Base-by-base conservation (phyloP, 2,113 vertebrate genomes). In the Salvelinus fontinalis region DNA sequence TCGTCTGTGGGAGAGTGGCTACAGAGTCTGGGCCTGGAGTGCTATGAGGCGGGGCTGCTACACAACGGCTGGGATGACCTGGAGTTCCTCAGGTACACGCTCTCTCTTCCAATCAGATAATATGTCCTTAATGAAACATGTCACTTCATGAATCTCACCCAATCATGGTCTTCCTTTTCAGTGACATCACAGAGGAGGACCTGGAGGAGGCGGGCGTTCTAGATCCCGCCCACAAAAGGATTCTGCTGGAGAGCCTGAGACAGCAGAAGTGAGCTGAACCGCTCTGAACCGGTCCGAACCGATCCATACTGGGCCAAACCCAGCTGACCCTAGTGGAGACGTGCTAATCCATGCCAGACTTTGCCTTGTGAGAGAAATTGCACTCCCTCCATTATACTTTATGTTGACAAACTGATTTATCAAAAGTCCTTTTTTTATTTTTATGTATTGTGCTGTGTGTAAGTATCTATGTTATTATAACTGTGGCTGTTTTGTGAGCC, bases 51-150 rank as follows among this genome's bases (percentile, higher is more conserved):
- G 82, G 97, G 96, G 9, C 94, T 98, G 65, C 91, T 97, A 74
- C 96, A 95, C 91, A 97, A 98, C 6, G 97, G 97, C 91, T 99
- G 97, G 97, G 97, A 99, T 2, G 97, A 99, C 86, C 93, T 98
- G 83, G 97, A 98, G 87, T 98, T 98, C 87, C 96, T 98, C 89
- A 98, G 97, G 97, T 97, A 24, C 27, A 34, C 67, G 39, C 31
- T 11, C 1, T 22, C 16, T 67, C 27, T 31, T 67, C 20, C 57
- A 18, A 18, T 29, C 9, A 20, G 3, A 22, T 34, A 26, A 26
- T 5, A 9, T 12, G 22, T 7, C 9, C 8, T 0, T 44, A 3
- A 7, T 9, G 16, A 26, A 62, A 51, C n/a, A 60, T 3, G 9
- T 11, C 12, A 24, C 31, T 70, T 59, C n/a, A 16, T 48, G 5